phyloP scores from a whole-genome alignment of 2,113 vertebrate species.

The Australoheros scitulus region DNA sequence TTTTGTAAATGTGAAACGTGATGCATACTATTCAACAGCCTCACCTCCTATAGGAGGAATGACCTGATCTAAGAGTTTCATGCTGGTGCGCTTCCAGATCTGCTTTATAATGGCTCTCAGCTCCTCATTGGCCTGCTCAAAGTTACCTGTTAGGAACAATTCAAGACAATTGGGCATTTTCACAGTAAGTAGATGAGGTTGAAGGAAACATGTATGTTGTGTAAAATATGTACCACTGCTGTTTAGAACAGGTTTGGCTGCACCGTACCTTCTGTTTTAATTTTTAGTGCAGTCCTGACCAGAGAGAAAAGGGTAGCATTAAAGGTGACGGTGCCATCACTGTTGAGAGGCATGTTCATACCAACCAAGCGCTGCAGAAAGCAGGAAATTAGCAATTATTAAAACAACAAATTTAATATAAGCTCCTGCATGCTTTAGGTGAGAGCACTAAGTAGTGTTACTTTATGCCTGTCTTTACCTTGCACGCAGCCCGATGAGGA shows the following conservation, averaged over 20 bases:
- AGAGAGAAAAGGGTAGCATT: conserved; percentile 96
- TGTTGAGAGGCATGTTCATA: conserved; percentile 99
- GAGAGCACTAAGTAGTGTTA: background rate
- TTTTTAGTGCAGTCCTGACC: conserved; percentile 96
- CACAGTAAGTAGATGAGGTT: background rate
- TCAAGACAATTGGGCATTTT: background rate
- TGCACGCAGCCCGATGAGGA: conserved; percentile 94
- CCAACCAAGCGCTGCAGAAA: conserved; percentile 88
- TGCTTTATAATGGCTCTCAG: conserved; percentile 94
- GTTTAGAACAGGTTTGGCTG: background rate
- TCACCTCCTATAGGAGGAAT: conserved; percentile 96
- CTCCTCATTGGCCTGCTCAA: conserved; percentile 96
- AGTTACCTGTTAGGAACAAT: conserved; percentile 84
- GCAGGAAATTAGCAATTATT: background rate
- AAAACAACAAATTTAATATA: background rate
- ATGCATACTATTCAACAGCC: background rate
- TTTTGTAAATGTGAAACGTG: background rate
- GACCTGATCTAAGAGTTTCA: conserved; percentile 98
- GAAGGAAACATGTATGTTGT: background rate
- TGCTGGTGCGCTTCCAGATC: conserved; percentile 98
- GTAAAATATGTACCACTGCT: background rate
- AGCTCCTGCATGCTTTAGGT: background rate
- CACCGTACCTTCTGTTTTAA: conserved; percentile 94
- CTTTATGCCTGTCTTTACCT: conserved; percentile 75
- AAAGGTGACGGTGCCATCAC: conserved; percentile 96